Base-by-base conservation (phyloP, 1,140 invertebrate genomes). In the Saccostrea glomerata region DNA sequence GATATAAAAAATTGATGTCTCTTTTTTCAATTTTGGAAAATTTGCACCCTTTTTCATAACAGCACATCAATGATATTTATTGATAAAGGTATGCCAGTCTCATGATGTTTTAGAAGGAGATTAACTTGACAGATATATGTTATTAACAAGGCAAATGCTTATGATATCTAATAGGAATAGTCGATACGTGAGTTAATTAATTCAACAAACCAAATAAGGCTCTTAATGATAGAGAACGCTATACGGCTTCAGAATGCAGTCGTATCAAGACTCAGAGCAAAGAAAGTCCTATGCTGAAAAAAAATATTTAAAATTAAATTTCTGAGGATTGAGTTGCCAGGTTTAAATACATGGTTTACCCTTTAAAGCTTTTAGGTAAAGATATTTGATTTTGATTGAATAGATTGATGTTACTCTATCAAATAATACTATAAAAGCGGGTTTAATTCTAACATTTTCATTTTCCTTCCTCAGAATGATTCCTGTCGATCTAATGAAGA, bases 391-490 rank as follows among this genome's bases (percentile, higher is more conserved):
- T 36, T 77, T 77, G 70, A 30, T n/a, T 66, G 17, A 66, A n/a
- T n/a, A 66, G 60, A 66, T 23, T 66, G 20, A n/a, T 66, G 60
- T 66, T 66, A 66, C 47, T 47, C 47, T 47, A 47, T 47, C 47
- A 47, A 47, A 47, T 47, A 47, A 47, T 47, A 9, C 2, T 47
- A 47, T 47, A 47, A 9, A 47, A 47, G 9, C 9, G 47, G 47
- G 9, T 47, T 47, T 2, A 47, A 47, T 47, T 47, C 17, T 63
- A 20, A 63, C 58, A 12, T 30, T 77, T 12, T 13, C 11, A 13
- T 77, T 25, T 77, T 30, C 58, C n/a, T 77, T 12, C 15, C 36
- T 30, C 70, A 77, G 70, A 30, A 77, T 77, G 70, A 77, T 36
- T 77, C 25, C 70, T 30, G 58, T 63, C 17, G 60, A 66, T 66